A percentile compares a stretch with the other conserved stretches of the same genome.
These are phyloP conservation scores for Lerema accius DNA, from an alignment of 1,140 invertebrate genomes.

Conservation along the genomic window DNA sequence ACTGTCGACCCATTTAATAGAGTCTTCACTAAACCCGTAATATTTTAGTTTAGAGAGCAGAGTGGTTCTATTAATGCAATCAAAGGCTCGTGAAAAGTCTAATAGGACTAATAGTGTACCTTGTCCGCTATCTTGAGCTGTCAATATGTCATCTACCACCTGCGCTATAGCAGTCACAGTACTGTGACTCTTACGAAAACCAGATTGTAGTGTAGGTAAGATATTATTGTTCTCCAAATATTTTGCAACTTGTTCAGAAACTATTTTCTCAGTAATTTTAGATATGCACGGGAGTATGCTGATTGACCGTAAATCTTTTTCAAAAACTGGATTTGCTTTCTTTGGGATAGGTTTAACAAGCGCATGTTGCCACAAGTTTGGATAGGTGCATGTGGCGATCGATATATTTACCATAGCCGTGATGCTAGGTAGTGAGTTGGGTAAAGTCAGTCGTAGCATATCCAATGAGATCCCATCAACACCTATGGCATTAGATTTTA, in stretches of 20 bases:
- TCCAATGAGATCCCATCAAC: conserved; percentile 1
- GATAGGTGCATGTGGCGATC: no score
- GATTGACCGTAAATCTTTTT: no score
- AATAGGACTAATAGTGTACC: conserved; percentile 23
- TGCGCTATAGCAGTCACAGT: conserved; percentile 25
- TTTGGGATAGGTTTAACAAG: not conserved
- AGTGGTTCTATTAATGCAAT: conserved; percentile 10
- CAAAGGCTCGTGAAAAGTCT: conserved; percentile 28
- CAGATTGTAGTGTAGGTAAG: not conserved
- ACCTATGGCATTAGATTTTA: not conserved
- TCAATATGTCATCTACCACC: conserved; percentile 25
- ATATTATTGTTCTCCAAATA: not conserved
- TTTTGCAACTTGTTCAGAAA: conserved; percentile 2
- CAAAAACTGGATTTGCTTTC: no score
- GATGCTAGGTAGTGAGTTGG: not conserved
- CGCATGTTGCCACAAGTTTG: no score
- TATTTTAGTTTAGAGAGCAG: conserved; percentile 3
- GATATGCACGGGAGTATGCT: no score
- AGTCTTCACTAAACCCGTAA: not conserved
- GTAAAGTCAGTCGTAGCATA: not conserved
- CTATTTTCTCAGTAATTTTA: not conserved
- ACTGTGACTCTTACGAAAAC: not conserved
- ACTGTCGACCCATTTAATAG: conserved; percentile 1
- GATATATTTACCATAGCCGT: not conserved
- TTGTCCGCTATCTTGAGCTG: conserved; percentile 11